Percentiles rank a stretch among this genome's conserved stretches.
Conservation (phyloP, 2,888 invertebrate genomes). For the Stenurella melanura region DNA sequence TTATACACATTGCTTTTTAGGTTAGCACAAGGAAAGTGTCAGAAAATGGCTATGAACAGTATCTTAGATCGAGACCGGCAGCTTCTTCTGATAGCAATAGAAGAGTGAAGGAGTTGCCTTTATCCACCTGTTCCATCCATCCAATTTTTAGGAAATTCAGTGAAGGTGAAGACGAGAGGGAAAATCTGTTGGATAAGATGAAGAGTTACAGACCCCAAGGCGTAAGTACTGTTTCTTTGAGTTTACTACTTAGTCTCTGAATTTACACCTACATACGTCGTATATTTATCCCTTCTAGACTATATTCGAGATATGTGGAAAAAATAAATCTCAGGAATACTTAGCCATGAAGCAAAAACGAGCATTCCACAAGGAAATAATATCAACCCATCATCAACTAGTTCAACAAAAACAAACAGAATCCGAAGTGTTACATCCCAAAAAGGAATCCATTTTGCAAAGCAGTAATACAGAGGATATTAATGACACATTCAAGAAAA, state of each 20-base stretch:
- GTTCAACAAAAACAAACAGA: conserved; percentile 68
- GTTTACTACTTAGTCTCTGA: too few species aligned
- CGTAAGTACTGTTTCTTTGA: conserved; percentile 72
- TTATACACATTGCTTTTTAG: conserved; percentile 69
- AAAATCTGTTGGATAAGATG: conserved; percentile 79
- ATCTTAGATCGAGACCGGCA: conserved; percentile 89
- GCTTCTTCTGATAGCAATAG: conserved; percentile 93
- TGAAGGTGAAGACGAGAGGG: conserved; percentile 70
- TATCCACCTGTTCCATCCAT: conserved; percentile 78
- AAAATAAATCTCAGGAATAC: conserved; percentile 85
- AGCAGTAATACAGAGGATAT: conserved; percentile 76
- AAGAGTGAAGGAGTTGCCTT: conserved; percentile 84
- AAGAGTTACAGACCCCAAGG: conserved; percentile 85
- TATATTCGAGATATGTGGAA: conserved; percentile 93
- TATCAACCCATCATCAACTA: conserved; percentile 73
- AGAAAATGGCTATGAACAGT: conserved; percentile 93
- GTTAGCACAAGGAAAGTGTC: conserved; percentile 82
- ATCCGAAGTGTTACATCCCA: conserved; percentile 65
- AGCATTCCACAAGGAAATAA: conserved; percentile 80
- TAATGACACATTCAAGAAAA: conserved; percentile 76
- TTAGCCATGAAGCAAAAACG: conserved; percentile 93
- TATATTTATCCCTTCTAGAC: conserved; percentile 79
- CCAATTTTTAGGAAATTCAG: conserved; percentile 76
- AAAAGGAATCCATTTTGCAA: conserved; percentile 62
- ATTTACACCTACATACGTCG: too few species aligned